Percentiles rank a stretch among this genome's conserved stretches.
Conservation (phyloP, 2,113 vertebrate species). For the Marmota flaviventris region DNA sequence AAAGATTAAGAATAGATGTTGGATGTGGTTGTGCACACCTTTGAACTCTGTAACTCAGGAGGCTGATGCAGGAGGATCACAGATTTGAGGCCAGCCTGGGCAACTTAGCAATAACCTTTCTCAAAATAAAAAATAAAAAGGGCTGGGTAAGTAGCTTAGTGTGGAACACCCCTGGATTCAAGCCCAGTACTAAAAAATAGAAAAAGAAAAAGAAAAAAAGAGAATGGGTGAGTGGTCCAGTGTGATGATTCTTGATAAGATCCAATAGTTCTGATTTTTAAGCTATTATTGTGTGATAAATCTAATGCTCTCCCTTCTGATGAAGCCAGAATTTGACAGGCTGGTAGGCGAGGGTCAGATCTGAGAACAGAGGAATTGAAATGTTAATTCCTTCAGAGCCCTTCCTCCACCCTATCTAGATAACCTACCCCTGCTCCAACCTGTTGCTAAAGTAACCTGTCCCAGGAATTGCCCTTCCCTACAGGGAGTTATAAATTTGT, state of each 20-base stretch:
- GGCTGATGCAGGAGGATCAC: neutral
- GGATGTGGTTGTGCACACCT: neutral
- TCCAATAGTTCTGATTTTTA: constrained; percentile 17
- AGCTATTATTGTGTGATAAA: neutral
- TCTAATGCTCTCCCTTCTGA: neutral
- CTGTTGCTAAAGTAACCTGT: too few species aligned
- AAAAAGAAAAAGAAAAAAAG: neutral
- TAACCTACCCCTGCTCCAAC: too few species aligned
- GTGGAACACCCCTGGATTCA: neutral
- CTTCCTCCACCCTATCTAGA: too few species aligned
- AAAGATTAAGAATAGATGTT: neutral
- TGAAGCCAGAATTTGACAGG: too few species aligned
- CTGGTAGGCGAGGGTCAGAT: too few species aligned
- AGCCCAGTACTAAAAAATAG: neutral
- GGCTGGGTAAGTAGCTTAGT: neutral
- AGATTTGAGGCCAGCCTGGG: neutral
- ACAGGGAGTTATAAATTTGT: too few species aligned
- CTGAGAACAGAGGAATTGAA: too few species aligned
- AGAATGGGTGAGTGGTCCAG: neutral
- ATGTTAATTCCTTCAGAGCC: too few species aligned
- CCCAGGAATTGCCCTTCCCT: too few species aligned
- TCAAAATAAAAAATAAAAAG: neutral
- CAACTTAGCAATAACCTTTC: neutral
- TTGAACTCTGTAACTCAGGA: neutral
- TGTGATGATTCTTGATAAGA: neutral